phyloP scores from a whole-genome alignment of 2,888 invertebrate species.

The Hirtodrosophila alboralis region DNA sequence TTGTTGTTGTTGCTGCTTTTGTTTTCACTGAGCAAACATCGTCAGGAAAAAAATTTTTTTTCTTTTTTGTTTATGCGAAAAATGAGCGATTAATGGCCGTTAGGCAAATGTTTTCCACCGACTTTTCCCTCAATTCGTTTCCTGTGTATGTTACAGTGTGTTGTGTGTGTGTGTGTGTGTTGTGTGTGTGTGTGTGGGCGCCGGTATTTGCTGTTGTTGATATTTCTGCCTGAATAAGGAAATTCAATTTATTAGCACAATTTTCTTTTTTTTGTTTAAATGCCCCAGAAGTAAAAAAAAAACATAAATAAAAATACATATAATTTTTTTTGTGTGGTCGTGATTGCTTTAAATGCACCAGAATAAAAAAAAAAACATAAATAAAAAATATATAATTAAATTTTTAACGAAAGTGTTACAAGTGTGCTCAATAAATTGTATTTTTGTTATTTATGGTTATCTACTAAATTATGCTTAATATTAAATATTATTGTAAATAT shows the following conservation, averaged over 20 bases:
- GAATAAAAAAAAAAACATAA: no score
- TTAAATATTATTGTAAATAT: no score
- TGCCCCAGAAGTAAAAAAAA: constrained; percentile 1
- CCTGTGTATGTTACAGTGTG: background rate
- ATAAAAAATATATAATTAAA: no score
- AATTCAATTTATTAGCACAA: constrained; percentile 56
- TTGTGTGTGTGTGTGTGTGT: constrained; percentile 4
- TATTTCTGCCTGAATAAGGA: constrained; percentile 31
- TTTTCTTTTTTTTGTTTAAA: constrained; percentile 41
- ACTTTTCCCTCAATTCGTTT: constrained; percentile 38
- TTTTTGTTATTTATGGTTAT: no score
- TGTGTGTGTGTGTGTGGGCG: constrained; percentile 7
- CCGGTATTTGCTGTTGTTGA: constrained; percentile 24
- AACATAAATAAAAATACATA: constrained; percentile 1
- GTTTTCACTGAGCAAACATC: constrained; percentile 49
- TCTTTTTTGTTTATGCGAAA: constrained; percentile 45
- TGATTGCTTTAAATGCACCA: no score
- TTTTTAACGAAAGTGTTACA: no score
- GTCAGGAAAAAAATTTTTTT: no score
- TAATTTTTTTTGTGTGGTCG: no score
- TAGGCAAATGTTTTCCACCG: constrained; percentile 45
- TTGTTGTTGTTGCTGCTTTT: constrained; percentile 28
- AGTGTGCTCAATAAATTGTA: no score
- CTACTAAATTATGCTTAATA: no score
- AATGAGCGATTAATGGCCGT: constrained; percentile 60